Evolutionary conservation across 2,888 invertebrate species (phyloP).

Genomic region (Ormia ochracea): DNA sequence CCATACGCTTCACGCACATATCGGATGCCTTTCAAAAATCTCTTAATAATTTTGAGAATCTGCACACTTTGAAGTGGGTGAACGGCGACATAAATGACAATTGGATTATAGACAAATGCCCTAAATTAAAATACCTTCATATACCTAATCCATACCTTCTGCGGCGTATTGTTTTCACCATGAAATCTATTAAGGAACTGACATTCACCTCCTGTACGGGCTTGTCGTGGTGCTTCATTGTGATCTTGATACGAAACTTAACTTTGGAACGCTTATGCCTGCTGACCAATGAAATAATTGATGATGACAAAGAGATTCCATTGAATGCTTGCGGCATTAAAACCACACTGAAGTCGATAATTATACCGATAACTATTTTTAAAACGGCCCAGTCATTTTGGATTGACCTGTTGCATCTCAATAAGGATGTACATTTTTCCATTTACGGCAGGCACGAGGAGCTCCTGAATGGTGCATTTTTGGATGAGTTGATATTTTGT

Average conservation of each 20-base stretch:
- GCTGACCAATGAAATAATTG: slow-evolving; percentile 35
- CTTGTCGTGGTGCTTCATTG: slow-evolving; percentile 51
- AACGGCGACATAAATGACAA: slow-evolving; percentile 57
- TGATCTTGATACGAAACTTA: slow-evolving; percentile 49
- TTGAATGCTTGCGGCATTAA: slow-evolving; percentile 26
- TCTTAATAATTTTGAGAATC: slow-evolving; percentile 49
- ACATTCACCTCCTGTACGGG: slow-evolving; percentile 47
- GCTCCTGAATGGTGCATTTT: slow-evolving; percentile 25
- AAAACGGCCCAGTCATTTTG: slow-evolving; percentile 47
- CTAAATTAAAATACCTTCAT: slow-evolving; percentile 43
- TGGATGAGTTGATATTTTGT: slow-evolving; percentile 22
- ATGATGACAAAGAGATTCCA: slow-evolving; percentile 38
- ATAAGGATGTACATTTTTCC: not conserved
- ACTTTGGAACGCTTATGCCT: slow-evolving; percentile 34
- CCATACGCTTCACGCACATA: slow-evolving; percentile 49
- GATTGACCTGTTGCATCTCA: slow-evolving; percentile 32
- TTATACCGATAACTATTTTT: slow-evolving; percentile 35
- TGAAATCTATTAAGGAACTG: slow-evolving; percentile 43
- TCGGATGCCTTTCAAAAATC: slow-evolving; percentile 57
- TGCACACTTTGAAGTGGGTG: slow-evolving; percentile 48
- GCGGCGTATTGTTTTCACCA: slow-evolving; percentile 52
- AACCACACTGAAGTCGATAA: slow-evolving; percentile 36
- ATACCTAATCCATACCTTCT: slow-evolving; percentile 54
- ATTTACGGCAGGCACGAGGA: slow-evolving; percentile 52
- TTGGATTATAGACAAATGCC: slow-evolving; percentile 58